A percentile compares a stretch with the other conserved stretches of the same genome.
Conservation (phyloP, 2,113 vertebrate genomes). For the Ranitomeya imitator region DNA sequence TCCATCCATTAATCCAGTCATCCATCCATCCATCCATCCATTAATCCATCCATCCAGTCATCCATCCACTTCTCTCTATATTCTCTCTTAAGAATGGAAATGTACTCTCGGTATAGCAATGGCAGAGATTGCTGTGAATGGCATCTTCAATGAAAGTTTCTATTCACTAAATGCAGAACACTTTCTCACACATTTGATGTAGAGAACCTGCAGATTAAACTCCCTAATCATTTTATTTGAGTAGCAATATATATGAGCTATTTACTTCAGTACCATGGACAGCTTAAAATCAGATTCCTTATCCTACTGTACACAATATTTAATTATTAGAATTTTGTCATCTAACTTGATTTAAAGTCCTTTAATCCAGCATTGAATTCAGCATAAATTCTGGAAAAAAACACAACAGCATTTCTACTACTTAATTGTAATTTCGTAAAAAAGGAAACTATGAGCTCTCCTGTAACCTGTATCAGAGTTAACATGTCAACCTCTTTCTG, state of each 20-base stretch:
- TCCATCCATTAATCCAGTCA: too few relatives aligned
- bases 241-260: neutral
- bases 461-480: too few relatives aligned
- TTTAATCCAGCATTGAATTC: neutral
- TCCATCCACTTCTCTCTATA: neutral
- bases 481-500: too few relatives aligned
- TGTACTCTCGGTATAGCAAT: too few relatives aligned
- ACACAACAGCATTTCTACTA: too few relatives aligned
- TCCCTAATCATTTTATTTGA: neutral
- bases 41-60: neutral
- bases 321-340: neutral
- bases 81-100: too few relatives aligned
- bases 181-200: neutral
- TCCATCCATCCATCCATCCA: too few relatives aligned
- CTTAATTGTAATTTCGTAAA: too few relatives aligned
- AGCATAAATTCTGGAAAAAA: neutral
- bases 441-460: too few relatives aligned
- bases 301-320: neutral
- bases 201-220: neutral
- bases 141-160: neutral
- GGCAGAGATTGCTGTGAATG: neutral
- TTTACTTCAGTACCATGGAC: slow-evolving; percentile 12
- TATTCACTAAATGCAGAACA: neutral
- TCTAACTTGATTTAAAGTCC: neutral
- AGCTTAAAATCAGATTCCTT: neutral